A percentile compares a stretch with the other conserved stretches of the same genome.
phyloP scores from a whole-genome alignment of 2,797 vertebrate genomes.

The Artibeus lituratus region DNA sequence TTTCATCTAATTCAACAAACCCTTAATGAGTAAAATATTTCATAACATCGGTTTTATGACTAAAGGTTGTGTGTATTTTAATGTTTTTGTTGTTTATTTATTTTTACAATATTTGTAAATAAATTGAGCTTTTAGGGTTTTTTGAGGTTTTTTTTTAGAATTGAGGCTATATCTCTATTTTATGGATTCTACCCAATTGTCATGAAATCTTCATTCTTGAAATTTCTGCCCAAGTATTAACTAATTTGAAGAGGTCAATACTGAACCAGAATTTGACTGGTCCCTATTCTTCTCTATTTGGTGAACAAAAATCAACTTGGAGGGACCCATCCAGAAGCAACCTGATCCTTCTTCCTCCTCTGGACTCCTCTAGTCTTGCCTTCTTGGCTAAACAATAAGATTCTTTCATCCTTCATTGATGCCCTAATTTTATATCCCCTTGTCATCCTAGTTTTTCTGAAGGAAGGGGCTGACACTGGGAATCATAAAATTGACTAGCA shows the following conservation, averaged over 20 bases:
- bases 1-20: background rate
- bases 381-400: background rate
- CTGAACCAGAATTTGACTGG: background rate
- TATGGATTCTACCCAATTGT: background rate
- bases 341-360: background rate
- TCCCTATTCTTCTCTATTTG: background rate
- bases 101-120: background rate
- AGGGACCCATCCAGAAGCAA: background rate
- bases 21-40: background rate
- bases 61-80: background rate
- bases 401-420: background rate
- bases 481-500: background rate
- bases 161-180: background rate
- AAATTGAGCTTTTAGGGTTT: background rate
- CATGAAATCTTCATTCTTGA: background rate
- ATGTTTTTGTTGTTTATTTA: background rate
- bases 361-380: background rate
- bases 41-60: background rate
- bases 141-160: background rate
- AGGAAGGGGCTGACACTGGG: background rate
- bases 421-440: background rate
- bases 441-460: background rate
- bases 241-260: background rate
- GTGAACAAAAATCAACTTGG: background rate
- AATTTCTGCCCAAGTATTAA: background rate